Base-by-base conservation (phyloP, 2,113 vertebrate genomes). In the Micromys minutus region DNA sequence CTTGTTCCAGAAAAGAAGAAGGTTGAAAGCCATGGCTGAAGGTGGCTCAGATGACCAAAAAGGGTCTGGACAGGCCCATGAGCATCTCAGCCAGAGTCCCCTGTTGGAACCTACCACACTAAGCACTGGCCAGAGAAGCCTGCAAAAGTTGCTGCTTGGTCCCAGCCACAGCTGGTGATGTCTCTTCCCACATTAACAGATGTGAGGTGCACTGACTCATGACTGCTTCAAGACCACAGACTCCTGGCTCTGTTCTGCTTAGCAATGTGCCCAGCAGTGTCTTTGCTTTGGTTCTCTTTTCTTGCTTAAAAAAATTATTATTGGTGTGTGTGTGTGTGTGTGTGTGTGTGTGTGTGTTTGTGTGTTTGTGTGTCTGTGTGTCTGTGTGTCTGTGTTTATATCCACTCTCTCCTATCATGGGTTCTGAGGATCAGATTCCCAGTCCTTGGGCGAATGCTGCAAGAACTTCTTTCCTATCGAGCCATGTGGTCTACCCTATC, bases 111-210 rank as follows among this genome's bases (percentile, higher is more conserved):
- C 16, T 31, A 13, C 3, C 72, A 13, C 19, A 2, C 26, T 52
- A 12, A n/a, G 11, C 50, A 42, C 29, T 59, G n/a, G 36, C 52
- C 8, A 6, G 69, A 76, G 87, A 22, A 89, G 85, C 65, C 63
- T 39, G 26, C 1, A 8, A 61, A 34, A 0, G 0, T 36, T 19
- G n/a, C 45, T 34, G 59, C 81, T 85, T 19, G 39, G 42, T 57
- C 69, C 59, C 10, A 3, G 26, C 15, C 4, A 0, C n/a, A 11
- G 22, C 26, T 29, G 67, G 65, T 29, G 59, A 55, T 59, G 24
- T 91, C 36, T 12, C 69, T 63, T 59, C 22, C 69, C 39, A 8
- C 17, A 29, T 71, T 15, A 50, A 67, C 0, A 63, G 75, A 61
- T 26, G 63, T 71, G 61, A 65, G 47, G 52, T 24, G 31, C 4